phyloP scores from a whole-genome alignment of 2,113 vertebrate species.

The Uria aalge region DNA sequence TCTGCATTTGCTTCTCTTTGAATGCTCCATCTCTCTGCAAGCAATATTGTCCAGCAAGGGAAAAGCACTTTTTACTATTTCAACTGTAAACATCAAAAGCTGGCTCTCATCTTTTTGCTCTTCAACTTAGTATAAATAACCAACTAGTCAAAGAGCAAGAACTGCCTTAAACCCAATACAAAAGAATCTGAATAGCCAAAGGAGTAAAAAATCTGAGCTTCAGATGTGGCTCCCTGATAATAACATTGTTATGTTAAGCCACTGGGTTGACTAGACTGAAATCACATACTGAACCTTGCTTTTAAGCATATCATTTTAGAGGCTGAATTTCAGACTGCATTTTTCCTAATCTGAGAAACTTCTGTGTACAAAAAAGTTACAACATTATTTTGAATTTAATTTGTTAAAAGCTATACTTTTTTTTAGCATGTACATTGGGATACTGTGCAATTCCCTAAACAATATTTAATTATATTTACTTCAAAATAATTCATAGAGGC shows the following conservation, averaged over 20 bases:
- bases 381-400: neutral
- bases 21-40: conserved; percentile 30
- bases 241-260: conserved; percentile 15
- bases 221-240: conserved; percentile 24
- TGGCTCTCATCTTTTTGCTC: conserved; percentile 36
- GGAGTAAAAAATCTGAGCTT: neutral
- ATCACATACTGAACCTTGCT: neutral
- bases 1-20: conserved; percentile 21
- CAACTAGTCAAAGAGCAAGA: conserved; percentile 42
- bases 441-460: neutral
- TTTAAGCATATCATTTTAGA: neutral
- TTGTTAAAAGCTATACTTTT: neutral
- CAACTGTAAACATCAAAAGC: conserved; percentile 42
- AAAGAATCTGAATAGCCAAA: conserved; percentile 10
- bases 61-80: conserved; percentile 48
- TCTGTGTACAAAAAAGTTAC: neutral
- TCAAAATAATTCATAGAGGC: neutral
- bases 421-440: neutral
- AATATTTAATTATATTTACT: neutral
- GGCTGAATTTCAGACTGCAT: neutral
- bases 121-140: conserved; percentile 51
- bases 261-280: conserved; percentile 25
- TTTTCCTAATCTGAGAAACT: neutral
- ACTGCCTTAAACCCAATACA: conserved; percentile 25
- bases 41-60: conserved; percentile 16